Evolutionary conservation across 2,888 invertebrate genomes (phyloP).

Genomic region (Entomobrya multifasciata): DNA sequence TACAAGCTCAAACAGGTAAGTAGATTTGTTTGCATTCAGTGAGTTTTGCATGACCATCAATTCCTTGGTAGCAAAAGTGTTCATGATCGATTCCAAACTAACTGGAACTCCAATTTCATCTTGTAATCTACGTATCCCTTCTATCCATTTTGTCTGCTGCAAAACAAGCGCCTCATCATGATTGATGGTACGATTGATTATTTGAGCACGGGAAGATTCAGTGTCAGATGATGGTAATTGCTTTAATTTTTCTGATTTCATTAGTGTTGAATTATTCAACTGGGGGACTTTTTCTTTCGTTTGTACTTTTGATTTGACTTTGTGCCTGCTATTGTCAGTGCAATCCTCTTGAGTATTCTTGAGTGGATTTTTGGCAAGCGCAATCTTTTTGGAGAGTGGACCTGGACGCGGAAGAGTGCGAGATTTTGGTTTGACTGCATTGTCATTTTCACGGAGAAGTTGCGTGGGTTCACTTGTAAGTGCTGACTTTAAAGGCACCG

Average conservation of each 20-base stretch:
- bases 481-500: no score
- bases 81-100: not conserved
- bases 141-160: not conserved
- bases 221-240: not conserved
- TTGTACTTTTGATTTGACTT: not conserved
- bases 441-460: no score
- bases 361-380: not conserved
- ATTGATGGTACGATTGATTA: no score
- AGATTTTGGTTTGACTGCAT: no score
- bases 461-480: no score
- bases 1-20: constrained; percentile 2
- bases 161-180: no score
- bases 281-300: not conserved
- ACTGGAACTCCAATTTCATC: not conserved
- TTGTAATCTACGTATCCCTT: not conserved
- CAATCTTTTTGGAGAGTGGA: not conserved
- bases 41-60: not conserved
- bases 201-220: no score
- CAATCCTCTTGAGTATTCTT: not conserved
- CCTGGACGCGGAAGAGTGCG: not conserved
- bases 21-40: not conserved
- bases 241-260: not conserved
- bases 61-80: not conserved
- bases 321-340: not conserved
- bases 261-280: not conserved